These are phyloP conservation scores for Tetanocera ferruginea DNA, from an alignment of 2,888 invertebrate species.

Conservation along the genomic window DNA sequence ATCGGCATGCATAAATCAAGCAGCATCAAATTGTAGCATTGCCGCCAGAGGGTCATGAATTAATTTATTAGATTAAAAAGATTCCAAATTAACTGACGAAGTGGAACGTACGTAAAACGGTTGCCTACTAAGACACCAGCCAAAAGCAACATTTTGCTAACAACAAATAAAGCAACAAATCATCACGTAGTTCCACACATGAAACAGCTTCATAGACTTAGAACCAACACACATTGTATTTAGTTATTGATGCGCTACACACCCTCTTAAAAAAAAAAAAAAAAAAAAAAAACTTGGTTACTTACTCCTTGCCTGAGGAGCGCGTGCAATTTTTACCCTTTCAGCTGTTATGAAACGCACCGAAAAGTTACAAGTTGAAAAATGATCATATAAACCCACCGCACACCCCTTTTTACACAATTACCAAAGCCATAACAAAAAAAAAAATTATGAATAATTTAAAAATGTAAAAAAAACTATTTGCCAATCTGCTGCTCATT, in stretches of 20 bases:
- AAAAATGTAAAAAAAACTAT: slow-evolving; percentile 51
- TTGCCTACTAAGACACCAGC: not conserved
- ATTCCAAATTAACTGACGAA: not conserved
- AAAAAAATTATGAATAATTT: slow-evolving; percentile 65
- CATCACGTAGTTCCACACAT: not conserved
- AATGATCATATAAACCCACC: slow-evolving; percentile 24
- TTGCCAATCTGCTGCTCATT: slow-evolving; percentile 34
- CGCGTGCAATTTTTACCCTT: slow-evolving; percentile 3
- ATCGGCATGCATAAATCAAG: slow-evolving; percentile 30
- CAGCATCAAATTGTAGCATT: slow-evolving; percentile 12
- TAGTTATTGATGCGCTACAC: slow-evolving; percentile 5
- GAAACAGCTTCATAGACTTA: too few species aligned
- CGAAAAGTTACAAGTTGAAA: slow-evolving; percentile 29
- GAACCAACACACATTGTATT: too few species aligned
- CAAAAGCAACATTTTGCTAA: not conserved
- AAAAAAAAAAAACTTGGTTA: not conserved
- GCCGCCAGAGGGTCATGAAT: not conserved
- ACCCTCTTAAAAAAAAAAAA: too few species aligned
- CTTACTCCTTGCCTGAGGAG: not conserved
- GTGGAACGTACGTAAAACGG: not conserved
- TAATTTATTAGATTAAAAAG: slow-evolving; percentile 9
- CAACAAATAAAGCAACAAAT: slow-evolving; percentile 1
- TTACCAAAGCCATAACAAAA: too few species aligned
- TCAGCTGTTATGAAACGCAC: slow-evolving; percentile 5
- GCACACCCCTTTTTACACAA: not conserved